These are phyloP conservation scores for Helogale parvula DNA, from an alignment of 2,113 vertebrate genomes.

Conservation along the genomic window DNA sequence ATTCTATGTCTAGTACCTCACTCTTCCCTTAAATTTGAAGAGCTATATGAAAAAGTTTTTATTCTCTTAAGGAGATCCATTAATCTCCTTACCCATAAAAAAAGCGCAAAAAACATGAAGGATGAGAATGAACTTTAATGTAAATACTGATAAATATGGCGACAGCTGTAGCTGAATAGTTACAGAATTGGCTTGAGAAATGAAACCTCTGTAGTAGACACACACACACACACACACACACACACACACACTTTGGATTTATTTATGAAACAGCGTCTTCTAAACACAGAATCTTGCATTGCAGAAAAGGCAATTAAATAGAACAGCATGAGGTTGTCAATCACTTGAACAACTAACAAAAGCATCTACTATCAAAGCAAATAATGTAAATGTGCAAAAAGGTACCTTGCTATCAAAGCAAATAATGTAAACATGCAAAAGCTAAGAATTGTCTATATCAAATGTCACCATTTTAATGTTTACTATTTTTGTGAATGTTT, in stretches of 20 bases:
- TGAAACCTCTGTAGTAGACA: conserved; percentile 61
- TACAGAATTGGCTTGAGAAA: conserved; percentile 74
- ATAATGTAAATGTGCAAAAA: conserved; percentile 83
- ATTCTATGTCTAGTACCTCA: not conserved
- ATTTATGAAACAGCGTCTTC: conserved; percentile 85
- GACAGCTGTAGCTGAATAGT: conserved; percentile 60
- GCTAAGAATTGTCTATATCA: conserved; percentile 80
- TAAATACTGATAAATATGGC: conserved; percentile 69
- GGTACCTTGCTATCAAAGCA: conserved; percentile 83
- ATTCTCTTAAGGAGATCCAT: conserved; percentile 39
- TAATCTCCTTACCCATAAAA: conserved; percentile 39
- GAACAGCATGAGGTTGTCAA: conserved; percentile 88
- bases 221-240: not conserved
- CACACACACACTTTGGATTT: conserved; percentile 77
- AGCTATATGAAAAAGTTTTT: not conserved
- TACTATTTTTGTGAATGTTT: conserved; percentile 15
- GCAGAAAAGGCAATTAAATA: conserved; percentile 87
- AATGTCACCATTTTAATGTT: conserved; percentile 75
- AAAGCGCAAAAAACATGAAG: not conserved
- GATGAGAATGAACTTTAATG: conserved; percentile 37
- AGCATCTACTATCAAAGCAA: conserved; percentile 87
- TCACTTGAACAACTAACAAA: conserved; percentile 87
- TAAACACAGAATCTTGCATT: conserved; percentile 84
- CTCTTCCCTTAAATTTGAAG: conserved; percentile 54
- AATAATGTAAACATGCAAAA: conserved; percentile 82